Percentiles rank a stretch among this genome's conserved stretches.
These are phyloP conservation scores for Archivesica marissinica DNA, from an alignment of 1,140 invertebrate genomes.

Conservation along the genomic window DNA sequence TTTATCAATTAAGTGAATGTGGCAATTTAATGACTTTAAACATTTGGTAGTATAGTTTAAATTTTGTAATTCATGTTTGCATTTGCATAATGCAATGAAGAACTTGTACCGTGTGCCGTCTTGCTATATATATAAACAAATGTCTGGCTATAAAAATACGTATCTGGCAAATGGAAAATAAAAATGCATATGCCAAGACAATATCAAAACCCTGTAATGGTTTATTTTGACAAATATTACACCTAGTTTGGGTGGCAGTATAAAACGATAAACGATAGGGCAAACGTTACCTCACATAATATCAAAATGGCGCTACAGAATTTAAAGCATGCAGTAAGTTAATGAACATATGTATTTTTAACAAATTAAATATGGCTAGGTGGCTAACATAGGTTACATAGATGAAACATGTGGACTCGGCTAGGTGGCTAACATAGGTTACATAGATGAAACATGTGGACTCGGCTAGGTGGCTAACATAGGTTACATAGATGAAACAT, in stretches of 20 bases:
- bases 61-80: conserved; percentile 30
- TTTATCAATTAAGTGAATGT: conserved; percentile 63
- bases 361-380: no score
- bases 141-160: conserved; percentile 6
- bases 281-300: no score
- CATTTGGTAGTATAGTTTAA: conserved; percentile 59
- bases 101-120: conserved; percentile 1
- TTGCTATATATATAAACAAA: not conserved
- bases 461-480: no score
- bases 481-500: no score
- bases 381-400: no score
- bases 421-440: no score
- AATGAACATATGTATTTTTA: no score
- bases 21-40: conserved; percentile 62
- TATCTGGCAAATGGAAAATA: conserved; percentile 12
- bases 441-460: no score
- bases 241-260: conserved; percentile 13
- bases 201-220: conserved; percentile 10
- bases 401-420: no score
- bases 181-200: conserved; percentile 19
- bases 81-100: conserved; percentile 45
- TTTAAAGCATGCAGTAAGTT: no score
- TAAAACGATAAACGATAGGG: no score
- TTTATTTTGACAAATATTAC: conserved; percentile 36
- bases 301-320: no score